These are phyloP conservation scores for Tauraco hartlaubi DNA, from an alignment of 2,797 vertebrate species.

Conservation along the genomic window DNA sequence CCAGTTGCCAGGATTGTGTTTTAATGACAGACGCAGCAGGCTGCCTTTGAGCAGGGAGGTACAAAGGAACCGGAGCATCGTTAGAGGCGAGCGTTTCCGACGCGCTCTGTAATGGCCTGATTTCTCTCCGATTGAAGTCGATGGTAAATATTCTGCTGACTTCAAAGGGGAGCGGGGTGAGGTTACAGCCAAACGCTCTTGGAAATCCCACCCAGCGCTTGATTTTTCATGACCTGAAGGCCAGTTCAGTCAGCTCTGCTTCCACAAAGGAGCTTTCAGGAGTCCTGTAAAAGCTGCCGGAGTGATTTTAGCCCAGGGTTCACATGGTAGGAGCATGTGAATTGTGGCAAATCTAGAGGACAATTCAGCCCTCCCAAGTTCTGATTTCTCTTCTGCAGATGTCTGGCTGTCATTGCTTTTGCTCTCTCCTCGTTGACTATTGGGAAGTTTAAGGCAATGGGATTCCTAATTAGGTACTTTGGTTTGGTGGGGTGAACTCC, in stretches of 20 bases:
- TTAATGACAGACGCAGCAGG: background rate
- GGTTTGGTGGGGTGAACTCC: background rate
- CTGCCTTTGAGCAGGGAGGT: background rate
- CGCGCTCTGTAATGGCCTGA: background rate
- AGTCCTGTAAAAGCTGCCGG: background rate
- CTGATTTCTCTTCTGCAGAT: background rate
- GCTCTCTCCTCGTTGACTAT: background rate
- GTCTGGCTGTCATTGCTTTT: background rate
- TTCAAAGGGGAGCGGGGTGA: constrained; percentile 17
- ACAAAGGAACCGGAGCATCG: background rate
- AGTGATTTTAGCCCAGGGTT: constrained; percentile 31
- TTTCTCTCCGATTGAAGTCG: background rate
- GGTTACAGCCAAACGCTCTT: constrained; percentile 19
- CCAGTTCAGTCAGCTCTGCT: constrained; percentile 25
- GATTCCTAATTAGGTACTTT: background rate
- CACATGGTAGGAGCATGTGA: constrained; percentile 54
- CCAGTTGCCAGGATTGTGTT: background rate
- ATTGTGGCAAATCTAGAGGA: background rate
- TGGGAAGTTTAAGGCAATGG: background rate
- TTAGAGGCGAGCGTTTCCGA: background rate
- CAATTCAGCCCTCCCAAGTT: background rate
- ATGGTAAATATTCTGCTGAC: constrained; percentile 30
- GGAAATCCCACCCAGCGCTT: constrained; percentile 39
- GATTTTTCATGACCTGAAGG: constrained; percentile 30
- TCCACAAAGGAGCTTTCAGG: constrained; percentile 51